These are phyloP conservation scores for Sciurus niger DNA, from an alignment of 2,113 vertebrate species.

Conservation along the genomic window DNA sequence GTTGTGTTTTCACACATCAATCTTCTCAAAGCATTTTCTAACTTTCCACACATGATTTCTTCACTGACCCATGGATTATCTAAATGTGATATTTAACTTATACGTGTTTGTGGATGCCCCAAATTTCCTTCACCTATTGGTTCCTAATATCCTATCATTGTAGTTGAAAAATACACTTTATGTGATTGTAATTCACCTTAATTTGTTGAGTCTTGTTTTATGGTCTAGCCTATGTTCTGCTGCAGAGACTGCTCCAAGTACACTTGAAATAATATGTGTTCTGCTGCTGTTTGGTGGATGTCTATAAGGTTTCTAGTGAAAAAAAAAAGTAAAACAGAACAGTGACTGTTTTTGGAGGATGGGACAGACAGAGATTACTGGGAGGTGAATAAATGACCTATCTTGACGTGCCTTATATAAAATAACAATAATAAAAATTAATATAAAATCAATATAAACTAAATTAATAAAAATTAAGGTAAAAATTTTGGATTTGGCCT, in stretches of 20 bases:
- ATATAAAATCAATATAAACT: no score
- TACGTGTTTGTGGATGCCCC: background rate
- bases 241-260: background rate
- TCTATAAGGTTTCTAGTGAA: background rate
- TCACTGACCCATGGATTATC: background rate
- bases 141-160: background rate
- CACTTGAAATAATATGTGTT: background rate
- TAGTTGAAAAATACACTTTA: background rate
- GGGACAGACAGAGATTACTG: no score
- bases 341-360: no score
- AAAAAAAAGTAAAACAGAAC: no score
- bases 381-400: no score
- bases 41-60: background rate
- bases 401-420: no score
- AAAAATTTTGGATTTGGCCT: no score
- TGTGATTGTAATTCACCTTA: background rate
- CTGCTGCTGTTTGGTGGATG: background rate
- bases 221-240: background rate
- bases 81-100: background rate
- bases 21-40: background rate
- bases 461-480: no score
- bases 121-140: background rate
- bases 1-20: background rate
- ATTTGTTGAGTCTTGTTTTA: background rate
- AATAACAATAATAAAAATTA: no score